Evolutionary conservation across 2,113 vertebrate genomes (phyloP).

Genomic region (Oncorhynchus tshawytscha): DNA sequence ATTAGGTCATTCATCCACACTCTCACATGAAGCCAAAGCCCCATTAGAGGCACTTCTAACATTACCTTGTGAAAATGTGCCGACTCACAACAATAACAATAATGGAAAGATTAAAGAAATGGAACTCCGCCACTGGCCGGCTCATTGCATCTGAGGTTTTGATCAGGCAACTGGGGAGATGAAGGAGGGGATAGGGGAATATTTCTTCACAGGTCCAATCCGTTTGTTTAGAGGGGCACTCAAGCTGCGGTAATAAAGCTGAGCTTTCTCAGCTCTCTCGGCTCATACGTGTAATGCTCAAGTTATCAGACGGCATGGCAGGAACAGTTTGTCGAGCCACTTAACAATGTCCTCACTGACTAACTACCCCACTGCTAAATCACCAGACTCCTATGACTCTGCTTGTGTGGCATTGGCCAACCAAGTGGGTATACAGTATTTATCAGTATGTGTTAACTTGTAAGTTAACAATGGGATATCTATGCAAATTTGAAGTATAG

Average conservation of each 20-base stretch:
- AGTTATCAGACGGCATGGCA: slow-evolving; percentile 49
- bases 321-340: slow-evolving; percentile 33
- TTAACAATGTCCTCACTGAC: slow-evolving; percentile 24
- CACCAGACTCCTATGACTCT: background rate
- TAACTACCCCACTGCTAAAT: slow-evolving; percentile 23
- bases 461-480: too few species aligned
- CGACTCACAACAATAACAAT: slow-evolving; percentile 52
- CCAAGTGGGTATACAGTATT: slow-evolving; percentile 7
- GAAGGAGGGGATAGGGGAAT: slow-evolving; percentile 49
- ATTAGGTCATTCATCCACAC: slow-evolving; percentile 52
- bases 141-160: slow-evolving; percentile 28
- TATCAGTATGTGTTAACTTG: too few species aligned
- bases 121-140: slow-evolving; percentile 50
- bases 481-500: background rate
- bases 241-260: slow-evolving; percentile 58
- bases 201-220: slow-evolving; percentile 48
- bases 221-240: slow-evolving; percentile 62
- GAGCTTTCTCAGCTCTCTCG: slow-evolving; percentile 46
- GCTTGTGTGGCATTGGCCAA: slow-evolving; percentile 2
- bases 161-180: slow-evolving; percentile 42
- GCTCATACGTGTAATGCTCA: slow-evolving; percentile 44
- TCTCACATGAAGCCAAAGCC: slow-evolving; percentile 28
- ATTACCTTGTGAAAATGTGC: slow-evolving; percentile 68
- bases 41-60: slow-evolving; percentile 55
- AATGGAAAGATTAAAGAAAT: slow-evolving; percentile 69